phyloP scores from a whole-genome alignment of 2,113 vertebrate species.

The Coryphaenoides rupestris region DNA sequence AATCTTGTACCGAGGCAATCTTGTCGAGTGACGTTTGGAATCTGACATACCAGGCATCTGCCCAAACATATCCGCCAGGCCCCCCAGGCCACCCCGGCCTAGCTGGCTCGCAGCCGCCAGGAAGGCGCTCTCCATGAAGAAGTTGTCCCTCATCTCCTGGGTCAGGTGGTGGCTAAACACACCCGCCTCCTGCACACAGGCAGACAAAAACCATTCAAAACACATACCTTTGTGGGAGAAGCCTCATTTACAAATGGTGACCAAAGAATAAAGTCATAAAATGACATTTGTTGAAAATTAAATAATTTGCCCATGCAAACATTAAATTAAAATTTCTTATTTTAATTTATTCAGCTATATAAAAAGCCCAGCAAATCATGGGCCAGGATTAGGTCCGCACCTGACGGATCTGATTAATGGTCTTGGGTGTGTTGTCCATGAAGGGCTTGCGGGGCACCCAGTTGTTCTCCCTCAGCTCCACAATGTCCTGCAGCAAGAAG shows the following conservation, averaged over 20 bases:
- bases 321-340: too few relatives aligned
- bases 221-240: too few relatives aligned
- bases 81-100: constrained; percentile 93
- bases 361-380: background rate
- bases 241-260: too few relatives aligned
- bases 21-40: background rate
- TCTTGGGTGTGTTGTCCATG: constrained; percentile 98
- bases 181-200: constrained; percentile 84
- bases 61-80: constrained; percentile 99
- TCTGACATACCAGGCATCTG: constrained; percentile 92
- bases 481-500: constrained; percentile 99
- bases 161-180: constrained; percentile 92
- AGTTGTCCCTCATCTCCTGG: constrained; percentile 90
- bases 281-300: too few relatives aligned
- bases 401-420: constrained; percentile 98
- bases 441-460: constrained; percentile 99
- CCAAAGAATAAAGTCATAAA: too few relatives aligned
- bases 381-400: constrained; percentile 68
- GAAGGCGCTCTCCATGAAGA: constrained; percentile 94
- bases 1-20: background rate
- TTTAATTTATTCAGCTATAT: too few relatives aligned
- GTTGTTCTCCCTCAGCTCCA: constrained; percentile 93
- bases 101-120: constrained; percentile 92
- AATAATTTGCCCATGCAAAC: too few relatives aligned
- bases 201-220: background rate